These are phyloP conservation scores for Clivina fossor DNA, from an alignment of 2,888 invertebrate species.

Conservation along the genomic window DNA sequence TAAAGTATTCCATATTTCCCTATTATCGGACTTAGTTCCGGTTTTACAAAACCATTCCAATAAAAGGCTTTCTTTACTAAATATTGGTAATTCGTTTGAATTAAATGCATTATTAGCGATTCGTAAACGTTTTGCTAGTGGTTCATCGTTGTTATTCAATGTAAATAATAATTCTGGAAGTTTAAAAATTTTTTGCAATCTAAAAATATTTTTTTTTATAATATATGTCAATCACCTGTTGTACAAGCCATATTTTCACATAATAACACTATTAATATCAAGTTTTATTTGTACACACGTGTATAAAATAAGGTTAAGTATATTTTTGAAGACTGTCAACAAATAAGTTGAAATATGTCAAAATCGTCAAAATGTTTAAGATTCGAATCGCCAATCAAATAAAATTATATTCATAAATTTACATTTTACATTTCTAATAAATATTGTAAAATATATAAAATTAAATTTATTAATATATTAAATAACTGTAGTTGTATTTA, in stretches of 20 bases:
- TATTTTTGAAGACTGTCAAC: not conserved
- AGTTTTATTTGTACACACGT: slow-evolving; percentile 12
- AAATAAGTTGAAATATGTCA: not conserved
- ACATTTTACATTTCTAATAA: too few species aligned
- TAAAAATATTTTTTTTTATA: not conserved
- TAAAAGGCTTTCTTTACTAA: slow-evolving; percentile 44
- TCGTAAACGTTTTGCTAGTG: slow-evolving; percentile 45
- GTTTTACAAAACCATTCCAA: slow-evolving; percentile 44
- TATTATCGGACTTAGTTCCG: slow-evolving; percentile 30
- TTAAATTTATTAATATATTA: too few species aligned
- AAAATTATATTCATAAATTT: not conserved
- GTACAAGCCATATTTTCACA: slow-evolving; percentile 35
- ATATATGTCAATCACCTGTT: slow-evolving; percentile 29
- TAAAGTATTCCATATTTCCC: slow-evolving; percentile 41
- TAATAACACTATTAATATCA: not conserved
- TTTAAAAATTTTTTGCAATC: too few species aligned
- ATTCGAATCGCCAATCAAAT: too few species aligned
- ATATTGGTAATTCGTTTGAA: slow-evolving; percentile 40
- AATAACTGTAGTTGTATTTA: too few species aligned
- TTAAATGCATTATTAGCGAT: slow-evolving; percentile 47
- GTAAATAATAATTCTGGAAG: slow-evolving; percentile 44
- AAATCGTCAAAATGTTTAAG: not conserved
- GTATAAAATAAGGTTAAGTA: slow-evolving; percentile 14
- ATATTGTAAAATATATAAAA: too few species aligned
- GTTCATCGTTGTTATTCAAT: slow-evolving; percentile 44